Conservation (phyloP, 2,888 invertebrate genomes). For the Melitaea athalia region DNA sequence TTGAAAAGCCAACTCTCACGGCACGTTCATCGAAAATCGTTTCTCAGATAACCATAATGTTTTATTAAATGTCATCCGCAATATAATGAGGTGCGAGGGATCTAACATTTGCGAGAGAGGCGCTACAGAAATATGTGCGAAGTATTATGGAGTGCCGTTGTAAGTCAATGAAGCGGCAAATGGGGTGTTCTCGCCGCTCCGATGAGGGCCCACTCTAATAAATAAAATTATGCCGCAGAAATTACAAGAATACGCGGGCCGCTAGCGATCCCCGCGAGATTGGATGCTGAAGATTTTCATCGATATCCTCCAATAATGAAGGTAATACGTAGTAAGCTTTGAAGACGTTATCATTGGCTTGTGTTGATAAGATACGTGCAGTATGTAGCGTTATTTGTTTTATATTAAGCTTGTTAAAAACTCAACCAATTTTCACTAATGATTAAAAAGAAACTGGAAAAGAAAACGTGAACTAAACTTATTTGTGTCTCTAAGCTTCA, state of each 20-base stretch:
- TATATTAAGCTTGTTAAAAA: neutral
- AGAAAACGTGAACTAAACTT: neutral
- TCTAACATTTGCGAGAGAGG: constrained; percentile 69
- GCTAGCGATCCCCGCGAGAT: constrained; percentile 73
- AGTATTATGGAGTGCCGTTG: constrained; percentile 82
- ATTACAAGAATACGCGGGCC: constrained; percentile 80
- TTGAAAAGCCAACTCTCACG: constrained; percentile 38
- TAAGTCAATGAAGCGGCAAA: constrained; percentile 83
- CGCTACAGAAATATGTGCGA: constrained; percentile 82
- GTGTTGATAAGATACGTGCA: constrained; percentile 13
- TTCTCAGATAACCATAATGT: constrained; percentile 73
- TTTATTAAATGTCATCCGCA: constrained; percentile 82
- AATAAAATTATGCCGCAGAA: constrained; percentile 82
- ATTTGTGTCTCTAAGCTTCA: too few species aligned
- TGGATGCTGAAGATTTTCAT: constrained; percentile 77
- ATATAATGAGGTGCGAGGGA: constrained; percentile 81
- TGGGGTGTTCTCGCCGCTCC: constrained; percentile 76
- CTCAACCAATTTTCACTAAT: neutral
- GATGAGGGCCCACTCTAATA: constrained; percentile 78
- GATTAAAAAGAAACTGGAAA: neutral
- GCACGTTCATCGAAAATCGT: constrained; percentile 71
- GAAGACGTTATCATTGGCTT: constrained; percentile 43
- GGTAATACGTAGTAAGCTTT: constrained; percentile 74
- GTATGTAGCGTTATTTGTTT: neutral
- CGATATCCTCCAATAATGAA: constrained; percentile 77